phyloP scores from a whole-genome alignment of 1,140 invertebrate species.

The Harpegnathos saltator region DNA sequence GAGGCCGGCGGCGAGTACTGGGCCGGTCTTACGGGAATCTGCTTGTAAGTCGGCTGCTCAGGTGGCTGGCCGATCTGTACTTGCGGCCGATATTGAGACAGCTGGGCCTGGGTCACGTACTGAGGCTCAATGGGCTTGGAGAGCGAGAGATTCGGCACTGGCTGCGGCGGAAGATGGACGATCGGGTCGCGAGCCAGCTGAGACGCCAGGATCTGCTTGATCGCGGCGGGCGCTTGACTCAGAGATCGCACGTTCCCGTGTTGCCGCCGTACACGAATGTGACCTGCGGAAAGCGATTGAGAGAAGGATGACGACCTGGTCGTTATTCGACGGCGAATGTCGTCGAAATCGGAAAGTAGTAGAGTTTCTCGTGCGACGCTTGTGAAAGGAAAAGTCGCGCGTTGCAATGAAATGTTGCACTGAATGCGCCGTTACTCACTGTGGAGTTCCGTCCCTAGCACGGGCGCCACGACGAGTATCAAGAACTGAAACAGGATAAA shows the following conservation, averaged over 20 bases:
- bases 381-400: background rate
- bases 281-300: slow-evolving; percentile 59
- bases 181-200: slow-evolving; percentile 80
- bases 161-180: slow-evolving; percentile 78
- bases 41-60: slow-evolving; percentile 75
- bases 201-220: slow-evolving; percentile 79
- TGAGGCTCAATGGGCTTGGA: slow-evolving; percentile 57
- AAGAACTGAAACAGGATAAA: slow-evolving; percentile 50
- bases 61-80: slow-evolving; percentile 62
- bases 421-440: slow-evolving; percentile 20
- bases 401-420: background rate
- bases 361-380: background rate
- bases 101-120: slow-evolving; percentile 48
- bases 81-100: slow-evolving; percentile 73
- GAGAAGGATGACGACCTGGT: background rate
- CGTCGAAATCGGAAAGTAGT: background rate
- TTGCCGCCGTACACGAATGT: slow-evolving; percentile 73
- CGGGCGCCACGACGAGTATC: slow-evolving; percentile 40
- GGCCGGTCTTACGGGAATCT: slow-evolving; percentile 61
- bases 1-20: slow-evolving; percentile 46
- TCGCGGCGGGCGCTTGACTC: slow-evolving; percentile 79
- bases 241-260: slow-evolving; percentile 69
- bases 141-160: slow-evolving; percentile 72
- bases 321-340: background rate
- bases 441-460: slow-evolving; percentile 30